Percentiles rank a stretch among this genome's conserved stretches.
Evolutionary conservation across 2,113 vertebrate genomes (phyloP).

Genomic region (Notothenia coriiceps): DNA sequence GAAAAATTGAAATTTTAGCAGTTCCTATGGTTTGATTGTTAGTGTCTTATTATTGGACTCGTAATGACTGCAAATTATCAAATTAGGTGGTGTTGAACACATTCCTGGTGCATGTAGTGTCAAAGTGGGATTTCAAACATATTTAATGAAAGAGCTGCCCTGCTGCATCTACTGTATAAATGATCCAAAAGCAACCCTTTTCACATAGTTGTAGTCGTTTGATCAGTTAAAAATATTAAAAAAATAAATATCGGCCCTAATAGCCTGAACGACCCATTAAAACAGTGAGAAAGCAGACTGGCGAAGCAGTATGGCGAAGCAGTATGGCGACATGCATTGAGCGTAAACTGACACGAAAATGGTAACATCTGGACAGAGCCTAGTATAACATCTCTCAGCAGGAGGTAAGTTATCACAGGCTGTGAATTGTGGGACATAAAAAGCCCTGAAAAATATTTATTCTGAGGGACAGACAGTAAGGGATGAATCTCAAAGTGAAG

Average conservation of each 20-base stretch:
- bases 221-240: neutral
- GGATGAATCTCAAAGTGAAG: no score
- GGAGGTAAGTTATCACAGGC: neutral
- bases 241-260: neutral
- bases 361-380: slow-evolving; percentile 25
- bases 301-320: slow-evolving; percentile 1
- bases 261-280: neutral
- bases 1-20: no score
- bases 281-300: neutral
- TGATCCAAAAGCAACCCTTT: neutral
- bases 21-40: no score
- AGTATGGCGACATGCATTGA: neutral
- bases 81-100: no score
- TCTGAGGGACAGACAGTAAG: no score
- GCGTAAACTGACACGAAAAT: neutral
- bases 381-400: slow-evolving; percentile 1
- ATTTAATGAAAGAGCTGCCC: no score
- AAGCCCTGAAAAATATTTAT: no score
- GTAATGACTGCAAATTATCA: no score
- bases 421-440: no score
- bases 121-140: neutral
- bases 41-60: no score
- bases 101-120: neutral
- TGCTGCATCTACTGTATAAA: neutral
- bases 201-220: neutral